These are phyloP conservation scores for Muscicapa comitata DNA, from an alignment of 2,797 vertebrate genomes.

Conservation along the genomic window DNA sequence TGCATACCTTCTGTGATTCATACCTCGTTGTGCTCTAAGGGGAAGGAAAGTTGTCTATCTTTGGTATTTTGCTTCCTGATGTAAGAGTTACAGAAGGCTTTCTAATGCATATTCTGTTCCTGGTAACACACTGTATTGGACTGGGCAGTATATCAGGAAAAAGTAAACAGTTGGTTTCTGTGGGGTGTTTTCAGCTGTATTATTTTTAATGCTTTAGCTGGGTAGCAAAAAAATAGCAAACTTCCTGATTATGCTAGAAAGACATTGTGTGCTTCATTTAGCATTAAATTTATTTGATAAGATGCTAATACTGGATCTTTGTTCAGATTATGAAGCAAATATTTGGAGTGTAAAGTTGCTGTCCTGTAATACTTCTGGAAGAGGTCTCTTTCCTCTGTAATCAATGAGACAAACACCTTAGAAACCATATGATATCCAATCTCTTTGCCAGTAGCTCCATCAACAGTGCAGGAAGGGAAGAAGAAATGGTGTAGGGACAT, in stretches of 20 bases:
- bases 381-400: background rate
- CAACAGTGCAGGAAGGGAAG: background rate
- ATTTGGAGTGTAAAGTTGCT: background rate
- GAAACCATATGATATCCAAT: background rate
- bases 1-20: background rate
- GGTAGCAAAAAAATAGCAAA: background rate
- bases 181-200: background rate
- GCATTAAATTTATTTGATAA: background rate
- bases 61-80: background rate
- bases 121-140: background rate
- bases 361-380: background rate
- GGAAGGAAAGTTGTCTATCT: background rate
- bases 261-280: background rate
- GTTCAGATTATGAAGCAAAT: background rate
- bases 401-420: background rate
- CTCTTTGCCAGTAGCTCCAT: background rate
- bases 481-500: background rate
- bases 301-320: background rate
- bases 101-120: background rate
- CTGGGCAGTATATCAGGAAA: background rate
- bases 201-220: background rate
- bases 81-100: background rate
- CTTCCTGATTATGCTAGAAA: background rate
- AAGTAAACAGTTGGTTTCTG: background rate
- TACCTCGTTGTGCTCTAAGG: background rate